phyloP scores from a whole-genome alignment of 2,888 invertebrate species.

The Ochropleura leucogaster region DNA sequence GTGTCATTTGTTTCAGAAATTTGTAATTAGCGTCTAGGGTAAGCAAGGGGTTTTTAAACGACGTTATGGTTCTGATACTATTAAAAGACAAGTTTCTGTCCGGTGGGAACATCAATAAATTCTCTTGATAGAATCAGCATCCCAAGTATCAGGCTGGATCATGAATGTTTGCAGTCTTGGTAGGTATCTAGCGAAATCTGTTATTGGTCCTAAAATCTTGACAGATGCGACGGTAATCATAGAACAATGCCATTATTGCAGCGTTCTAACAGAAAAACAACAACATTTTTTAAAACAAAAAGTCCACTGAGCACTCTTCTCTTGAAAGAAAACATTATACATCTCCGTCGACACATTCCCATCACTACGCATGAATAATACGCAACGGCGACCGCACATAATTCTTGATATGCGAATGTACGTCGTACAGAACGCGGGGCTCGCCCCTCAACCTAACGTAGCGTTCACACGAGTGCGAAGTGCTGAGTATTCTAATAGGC shows the following conservation, averaged over 20 bases:
- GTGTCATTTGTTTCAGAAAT: constrained; percentile 52
- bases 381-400: constrained; percentile 52
- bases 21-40: constrained; percentile 36
- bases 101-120: background rate
- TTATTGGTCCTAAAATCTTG: background rate
- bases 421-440: constrained; percentile 43
- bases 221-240: background rate
- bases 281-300: background rate
- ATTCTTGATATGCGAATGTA: constrained; percentile 56
- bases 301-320: background rate
- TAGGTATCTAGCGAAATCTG: background rate
- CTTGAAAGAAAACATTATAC: background rate
- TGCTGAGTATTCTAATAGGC: constrained; percentile 66
- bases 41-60: background rate
- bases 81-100: background rate
- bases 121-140: background rate
- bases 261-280: background rate
- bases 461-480: constrained; percentile 51
- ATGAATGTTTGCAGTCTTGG: background rate
- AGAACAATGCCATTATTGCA: background rate
- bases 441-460: constrained; percentile 54
- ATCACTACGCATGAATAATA: constrained; percentile 50
- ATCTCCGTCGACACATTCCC: constrained; percentile 26
- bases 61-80: background rate
- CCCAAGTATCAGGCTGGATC: background rate